Percentiles rank a stretch among this genome's conserved stretches.
Conservation (phyloP, 37 sponge, comb jelly and placozoan species). For the Hexactinellida sp. region DNA sequence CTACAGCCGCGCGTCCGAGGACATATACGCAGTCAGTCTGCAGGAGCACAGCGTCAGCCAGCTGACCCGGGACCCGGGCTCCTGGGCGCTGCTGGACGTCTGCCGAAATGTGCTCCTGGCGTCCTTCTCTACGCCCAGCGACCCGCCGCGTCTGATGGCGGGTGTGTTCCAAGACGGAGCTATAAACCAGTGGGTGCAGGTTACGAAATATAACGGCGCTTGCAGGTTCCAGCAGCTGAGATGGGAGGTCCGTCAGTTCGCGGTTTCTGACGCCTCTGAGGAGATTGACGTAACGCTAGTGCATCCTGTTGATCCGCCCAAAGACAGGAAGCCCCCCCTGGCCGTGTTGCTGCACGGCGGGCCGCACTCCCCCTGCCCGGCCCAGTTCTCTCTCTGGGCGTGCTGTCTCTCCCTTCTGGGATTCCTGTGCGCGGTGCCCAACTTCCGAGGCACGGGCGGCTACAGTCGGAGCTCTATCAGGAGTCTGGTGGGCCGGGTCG, state of each 20-base stretch:
- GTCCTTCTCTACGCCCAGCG: constrained; percentile 37
- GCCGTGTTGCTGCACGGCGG: constrained; percentile 60
- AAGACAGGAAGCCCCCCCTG: constrained; percentile 29
- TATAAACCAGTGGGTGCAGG: neutral
- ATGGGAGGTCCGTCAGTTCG: constrained; percentile 22
- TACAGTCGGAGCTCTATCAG: constrained; percentile 57
- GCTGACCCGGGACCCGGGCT: constrained; percentile 20
- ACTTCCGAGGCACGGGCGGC: constrained; percentile 83
- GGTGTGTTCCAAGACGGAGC: neutral
- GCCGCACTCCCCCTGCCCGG: constrained; percentile 33
- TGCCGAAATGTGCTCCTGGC: constrained; percentile 37
- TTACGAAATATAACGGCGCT: neutral
- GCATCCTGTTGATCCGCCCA: neutral
- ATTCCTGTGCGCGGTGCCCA: constrained; percentile 30
- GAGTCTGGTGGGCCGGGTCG: constrained; percentile 66
- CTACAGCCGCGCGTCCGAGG: neutral
- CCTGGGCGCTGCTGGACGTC: constrained; percentile 62
- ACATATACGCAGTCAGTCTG: neutral
- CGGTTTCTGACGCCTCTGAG: neutral
- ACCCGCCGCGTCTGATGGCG: constrained; percentile 42
- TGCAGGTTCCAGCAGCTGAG: constrained; percentile 12
- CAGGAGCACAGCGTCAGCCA: neutral
- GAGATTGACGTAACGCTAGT: neutral
- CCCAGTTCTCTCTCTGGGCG: constrained; percentile 36
- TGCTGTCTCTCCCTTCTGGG: constrained; percentile 40